A percentile compares a stretch with the other conserved stretches of the same genome.
Conservation (phyloP, 2,113 vertebrate genomes). For the Dicrurus megarhynchus region DNA sequence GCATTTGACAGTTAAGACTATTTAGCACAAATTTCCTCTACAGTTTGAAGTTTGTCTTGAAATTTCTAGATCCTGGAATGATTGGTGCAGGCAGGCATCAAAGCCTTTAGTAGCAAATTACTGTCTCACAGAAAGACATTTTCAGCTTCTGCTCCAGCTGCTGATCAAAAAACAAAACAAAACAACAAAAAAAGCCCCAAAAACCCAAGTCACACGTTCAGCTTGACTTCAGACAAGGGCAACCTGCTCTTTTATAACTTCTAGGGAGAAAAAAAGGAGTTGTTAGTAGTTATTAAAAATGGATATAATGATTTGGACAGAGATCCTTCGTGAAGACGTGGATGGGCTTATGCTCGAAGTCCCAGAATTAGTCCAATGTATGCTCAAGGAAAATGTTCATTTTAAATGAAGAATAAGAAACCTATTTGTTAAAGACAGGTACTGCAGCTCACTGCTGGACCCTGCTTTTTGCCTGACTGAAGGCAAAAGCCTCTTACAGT, state of each 20-base stretch:
- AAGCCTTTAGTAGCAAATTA: conserved; percentile 84
- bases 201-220: conserved; percentile 78
- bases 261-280: conserved; percentile 75
- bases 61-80: conserved; percentile 77
- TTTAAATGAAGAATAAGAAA: conserved; percentile 71
- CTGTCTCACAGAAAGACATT: conserved; percentile 84
- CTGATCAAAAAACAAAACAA: conserved; percentile 65
- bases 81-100: conserved; percentile 78
- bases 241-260: conserved; percentile 81
- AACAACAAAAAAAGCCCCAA: not conserved
- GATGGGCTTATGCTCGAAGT: conserved; percentile 70
- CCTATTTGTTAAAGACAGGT: conserved; percentile 75
- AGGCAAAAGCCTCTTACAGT: conserved; percentile 81
- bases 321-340: conserved; percentile 74
- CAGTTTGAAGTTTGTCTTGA: conserved; percentile 41
- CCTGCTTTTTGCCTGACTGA: conserved; percentile 79
- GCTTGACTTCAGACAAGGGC: conserved; percentile 82
- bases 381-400: conserved; percentile 58
- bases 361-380: conserved; percentile 75
- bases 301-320: conserved; percentile 75
- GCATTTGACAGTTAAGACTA: conserved; percentile 29
- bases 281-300: conserved; percentile 82
- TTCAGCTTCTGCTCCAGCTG: conserved; percentile 84
- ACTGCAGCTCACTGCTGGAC: conserved; percentile 71
- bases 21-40: conserved; percentile 24